Conservation (phyloP, 2,888 invertebrate species). For the Leptopterna dolabrata region DNA sequence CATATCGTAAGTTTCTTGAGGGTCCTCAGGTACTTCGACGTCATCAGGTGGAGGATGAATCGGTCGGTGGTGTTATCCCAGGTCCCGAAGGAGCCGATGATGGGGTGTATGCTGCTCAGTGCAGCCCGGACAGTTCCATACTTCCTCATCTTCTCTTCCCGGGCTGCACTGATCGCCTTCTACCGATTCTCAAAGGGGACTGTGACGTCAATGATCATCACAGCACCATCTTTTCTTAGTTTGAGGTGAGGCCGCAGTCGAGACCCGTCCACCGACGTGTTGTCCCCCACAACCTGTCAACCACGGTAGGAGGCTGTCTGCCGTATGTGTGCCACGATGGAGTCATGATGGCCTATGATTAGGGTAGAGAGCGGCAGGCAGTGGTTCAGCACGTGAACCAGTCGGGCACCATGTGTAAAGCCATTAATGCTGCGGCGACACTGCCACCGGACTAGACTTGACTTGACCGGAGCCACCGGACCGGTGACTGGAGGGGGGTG, state of each 20-base stretch:
- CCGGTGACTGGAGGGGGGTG: too few species aligned
- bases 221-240: neutral
- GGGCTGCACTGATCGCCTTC: slow-evolving; percentile 16
- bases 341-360: neutral
- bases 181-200: slow-evolving; percentile 26
- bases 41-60: neutral
- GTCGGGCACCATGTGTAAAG: neutral
- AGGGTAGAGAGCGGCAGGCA: neutral
- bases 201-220: too few species aligned
- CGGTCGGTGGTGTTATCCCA: slow-evolving; percentile 25
- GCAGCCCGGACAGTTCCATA: neutral
- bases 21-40: neutral
- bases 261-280: slow-evolving; percentile 8
- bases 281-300: slow-evolving; percentile 6
- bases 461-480: too few species aligned
- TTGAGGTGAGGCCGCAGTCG: slow-evolving; percentile 39
- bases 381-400: too few species aligned
- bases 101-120: neutral
- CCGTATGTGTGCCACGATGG: neutral
- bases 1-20: neutral
- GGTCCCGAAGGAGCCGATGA: too few species aligned
- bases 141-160: slow-evolving; percentile 5
- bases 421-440: too few species aligned
- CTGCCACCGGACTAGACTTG: too few species aligned
- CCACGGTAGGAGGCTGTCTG: neutral